phyloP scores from a whole-genome alignment of 1,140 invertebrate genomes.

The Panagrolaimus sp. region DNA sequence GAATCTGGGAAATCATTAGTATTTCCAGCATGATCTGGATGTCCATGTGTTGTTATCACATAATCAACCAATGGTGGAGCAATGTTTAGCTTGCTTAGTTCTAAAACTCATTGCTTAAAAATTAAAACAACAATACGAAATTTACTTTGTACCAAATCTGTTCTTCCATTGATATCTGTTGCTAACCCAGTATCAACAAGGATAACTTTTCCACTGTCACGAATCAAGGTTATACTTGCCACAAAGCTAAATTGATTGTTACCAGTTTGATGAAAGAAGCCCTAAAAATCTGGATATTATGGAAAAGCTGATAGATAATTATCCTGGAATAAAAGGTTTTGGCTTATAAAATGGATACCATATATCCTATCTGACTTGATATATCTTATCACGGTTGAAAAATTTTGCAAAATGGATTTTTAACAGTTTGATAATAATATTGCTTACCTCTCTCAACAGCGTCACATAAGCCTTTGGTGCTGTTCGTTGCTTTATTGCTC shows the following conservation, averaged over 20 bases:
- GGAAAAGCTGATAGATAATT: too few relatives aligned
- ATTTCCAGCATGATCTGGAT: constrained; percentile 4
- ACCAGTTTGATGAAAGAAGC: not conserved
- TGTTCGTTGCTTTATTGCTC: not conserved
- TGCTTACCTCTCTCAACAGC: constrained; percentile 2
- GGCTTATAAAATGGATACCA: too few relatives aligned
- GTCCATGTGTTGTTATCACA: not conserved
- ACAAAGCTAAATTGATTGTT: not conserved
- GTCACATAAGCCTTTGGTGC: constrained; percentile 2
- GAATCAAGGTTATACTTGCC: not conserved
- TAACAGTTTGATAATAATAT: too few relatives aligned
- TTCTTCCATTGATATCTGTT: constrained; percentile 1
- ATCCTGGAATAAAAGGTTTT: too few relatives aligned
- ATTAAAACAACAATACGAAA: not conserved
- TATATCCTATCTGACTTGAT: too few relatives aligned
- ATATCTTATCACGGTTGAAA: too few relatives aligned
- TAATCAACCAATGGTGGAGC: not conserved
- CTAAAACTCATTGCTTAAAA: not conserved
- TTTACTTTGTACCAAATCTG: constrained; percentile 4
- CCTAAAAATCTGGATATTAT: not conserved
- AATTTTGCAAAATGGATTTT: too few relatives aligned
- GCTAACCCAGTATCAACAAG: constrained; percentile 1
- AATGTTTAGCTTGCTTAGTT: constrained; percentile 9
- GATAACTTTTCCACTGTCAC: constrained; percentile 3
- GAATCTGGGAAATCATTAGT: constrained; percentile 6